These are phyloP conservation scores for Palloptera scutellata DNA, from an alignment of 2,888 invertebrate species.

Conservation along the genomic window DNA sequence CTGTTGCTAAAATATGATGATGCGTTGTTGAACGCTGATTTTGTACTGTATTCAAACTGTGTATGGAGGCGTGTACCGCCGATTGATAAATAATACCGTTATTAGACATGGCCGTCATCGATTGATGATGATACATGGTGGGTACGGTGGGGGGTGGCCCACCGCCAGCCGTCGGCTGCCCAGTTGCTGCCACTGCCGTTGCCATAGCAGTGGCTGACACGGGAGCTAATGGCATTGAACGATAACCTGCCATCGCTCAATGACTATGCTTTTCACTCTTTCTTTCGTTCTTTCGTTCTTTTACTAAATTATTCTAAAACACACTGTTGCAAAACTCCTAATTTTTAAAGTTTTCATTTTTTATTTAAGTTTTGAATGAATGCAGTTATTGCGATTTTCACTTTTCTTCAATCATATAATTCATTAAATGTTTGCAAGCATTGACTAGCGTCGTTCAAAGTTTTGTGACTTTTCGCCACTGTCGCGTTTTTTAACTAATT, in stretches of 20 bases:
- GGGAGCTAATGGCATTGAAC: conserved; percentile 53
- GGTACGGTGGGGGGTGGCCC: conserved; percentile 47
- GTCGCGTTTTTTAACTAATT: conserved; percentile 44
- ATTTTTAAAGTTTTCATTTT: conserved; percentile 11
- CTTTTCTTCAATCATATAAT: too few relatives aligned
- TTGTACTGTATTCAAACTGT: conserved; percentile 61
- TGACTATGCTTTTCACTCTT: not conserved
- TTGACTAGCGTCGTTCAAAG: not conserved
- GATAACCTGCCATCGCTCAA: conserved; percentile 54
- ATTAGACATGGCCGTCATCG: conserved; percentile 62
- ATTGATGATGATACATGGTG: conserved; percentile 62
- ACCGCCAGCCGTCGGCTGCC: conserved; percentile 48
- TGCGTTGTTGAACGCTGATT: conserved; percentile 58
- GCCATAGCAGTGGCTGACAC: conserved; percentile 53
- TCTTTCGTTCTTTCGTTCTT: too few relatives aligned
- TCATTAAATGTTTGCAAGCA: too few relatives aligned
- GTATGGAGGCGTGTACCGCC: conserved; percentile 63
- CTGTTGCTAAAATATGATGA: conserved; percentile 61
- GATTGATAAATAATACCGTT: conserved; percentile 64
- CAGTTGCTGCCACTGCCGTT: conserved; percentile 40
- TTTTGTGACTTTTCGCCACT: conserved; percentile 44
- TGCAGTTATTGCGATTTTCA: too few relatives aligned
- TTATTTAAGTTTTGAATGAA: not conserved
- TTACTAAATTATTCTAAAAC: too few relatives aligned
- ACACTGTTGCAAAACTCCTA: not conserved